Conservation (phyloP, 2,888 invertebrate species). For the Cephus pulcher region DNA sequence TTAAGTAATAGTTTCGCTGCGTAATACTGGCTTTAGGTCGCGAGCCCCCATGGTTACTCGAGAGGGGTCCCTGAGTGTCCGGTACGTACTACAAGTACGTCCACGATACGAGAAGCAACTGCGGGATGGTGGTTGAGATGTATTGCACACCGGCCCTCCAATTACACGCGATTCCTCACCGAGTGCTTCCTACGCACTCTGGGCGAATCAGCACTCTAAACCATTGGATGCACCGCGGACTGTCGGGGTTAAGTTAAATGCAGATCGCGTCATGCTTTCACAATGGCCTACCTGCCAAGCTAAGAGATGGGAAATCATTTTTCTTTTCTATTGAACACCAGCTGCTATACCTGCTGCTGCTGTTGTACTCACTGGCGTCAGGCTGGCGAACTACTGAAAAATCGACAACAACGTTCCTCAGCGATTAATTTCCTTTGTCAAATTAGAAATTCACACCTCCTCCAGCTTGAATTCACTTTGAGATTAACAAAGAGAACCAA, state of each 20-base stretch:
- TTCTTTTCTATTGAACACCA: not conserved
- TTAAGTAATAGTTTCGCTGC: not conserved
- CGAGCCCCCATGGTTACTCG: not conserved
- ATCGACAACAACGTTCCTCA: not conserved
- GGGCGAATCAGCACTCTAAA: slow-evolving; percentile 21
- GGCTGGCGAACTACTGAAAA: not conserved
- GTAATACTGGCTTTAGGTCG: not conserved
- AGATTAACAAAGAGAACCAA: not conserved
- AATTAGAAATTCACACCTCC: not conserved
- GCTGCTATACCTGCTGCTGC: not conserved
- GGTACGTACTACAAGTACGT: not conserved
- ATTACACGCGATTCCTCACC: slow-evolving; percentile 25
- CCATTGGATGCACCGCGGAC: slow-evolving; percentile 11
- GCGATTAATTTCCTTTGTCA: not conserved
- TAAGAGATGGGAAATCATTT: not conserved
- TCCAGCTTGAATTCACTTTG: not conserved
- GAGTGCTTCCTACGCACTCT: slow-evolving; percentile 20
- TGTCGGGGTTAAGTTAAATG: slow-evolving; percentile 3
- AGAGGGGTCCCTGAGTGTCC: not conserved
- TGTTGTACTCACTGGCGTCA: not conserved
- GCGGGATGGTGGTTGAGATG: slow-evolving; percentile 18
- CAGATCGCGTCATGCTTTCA: not conserved
- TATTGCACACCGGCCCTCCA: slow-evolving; percentile 22
- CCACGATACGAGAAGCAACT: not conserved
- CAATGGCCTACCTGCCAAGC: not conserved